phyloP scores from a whole-genome alignment of 2,888 invertebrate genomes.

The Brachyopa scutellaris region DNA sequence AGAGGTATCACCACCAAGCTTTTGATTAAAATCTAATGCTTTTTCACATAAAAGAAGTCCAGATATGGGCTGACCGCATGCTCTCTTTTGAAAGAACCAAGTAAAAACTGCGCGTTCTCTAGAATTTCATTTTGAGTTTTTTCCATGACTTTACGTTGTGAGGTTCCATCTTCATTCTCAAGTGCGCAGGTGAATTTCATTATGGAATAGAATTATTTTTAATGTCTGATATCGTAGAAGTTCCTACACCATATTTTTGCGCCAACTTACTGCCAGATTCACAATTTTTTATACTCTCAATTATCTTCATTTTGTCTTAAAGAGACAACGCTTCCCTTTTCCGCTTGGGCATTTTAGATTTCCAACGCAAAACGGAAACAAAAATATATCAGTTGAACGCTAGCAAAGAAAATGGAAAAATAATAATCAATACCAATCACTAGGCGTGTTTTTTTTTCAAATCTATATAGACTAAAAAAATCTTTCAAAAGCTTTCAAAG shows the following conservation, averaged over 20 bases:
- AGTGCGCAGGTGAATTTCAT: slow-evolving; percentile 44
- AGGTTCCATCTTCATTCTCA: slow-evolving; percentile 49
- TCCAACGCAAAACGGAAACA: slow-evolving; percentile 17
- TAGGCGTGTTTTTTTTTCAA: too few species aligned
- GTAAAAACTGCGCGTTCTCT: too few species aligned
- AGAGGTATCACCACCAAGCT: background rate
- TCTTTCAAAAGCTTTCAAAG: too few species aligned
- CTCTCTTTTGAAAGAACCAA: too few species aligned
- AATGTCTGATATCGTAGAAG: slow-evolving; percentile 51
- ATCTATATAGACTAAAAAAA: too few species aligned
- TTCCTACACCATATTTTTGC: slow-evolving; percentile 46
- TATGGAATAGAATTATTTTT: slow-evolving; percentile 50
- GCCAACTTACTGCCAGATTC: slow-evolving; percentile 56
- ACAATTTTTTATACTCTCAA: slow-evolving; percentile 50
- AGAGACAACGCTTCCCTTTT: slow-evolving; percentile 41
- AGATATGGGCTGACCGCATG: background rate
- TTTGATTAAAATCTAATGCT: background rate
- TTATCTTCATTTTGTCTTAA: slow-evolving; percentile 43
- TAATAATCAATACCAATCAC: background rate
- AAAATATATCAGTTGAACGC: slow-evolving; percentile 20
- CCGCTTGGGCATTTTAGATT: slow-evolving; percentile 32
- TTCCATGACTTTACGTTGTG: slow-evolving; percentile 17
- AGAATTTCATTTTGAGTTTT: background rate
- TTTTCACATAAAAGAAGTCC: background rate
- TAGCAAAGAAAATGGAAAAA: slow-evolving; percentile 8